Conservation (phyloP, 2,888 invertebrate species). For the Rhagium mordax region DNA sequence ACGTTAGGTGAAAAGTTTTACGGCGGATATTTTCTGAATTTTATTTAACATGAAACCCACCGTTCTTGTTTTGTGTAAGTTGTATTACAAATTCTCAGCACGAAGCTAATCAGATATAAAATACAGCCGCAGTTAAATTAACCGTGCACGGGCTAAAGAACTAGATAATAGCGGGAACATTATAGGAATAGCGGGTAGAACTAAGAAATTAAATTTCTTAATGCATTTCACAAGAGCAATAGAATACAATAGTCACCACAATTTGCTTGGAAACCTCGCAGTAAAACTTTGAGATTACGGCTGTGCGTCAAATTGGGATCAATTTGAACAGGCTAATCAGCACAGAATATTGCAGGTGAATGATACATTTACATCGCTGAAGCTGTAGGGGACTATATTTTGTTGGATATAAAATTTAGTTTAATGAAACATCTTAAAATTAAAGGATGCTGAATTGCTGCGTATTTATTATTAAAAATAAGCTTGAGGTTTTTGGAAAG, state of each 20-base stretch:
- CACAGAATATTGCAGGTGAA: neutral
- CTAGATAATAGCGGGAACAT: conserved; percentile 54
- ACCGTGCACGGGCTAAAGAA: conserved; percentile 55
- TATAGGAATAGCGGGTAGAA: conserved; percentile 44
- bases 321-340: neutral
- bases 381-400: no score
- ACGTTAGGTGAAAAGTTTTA: conserved; percentile 49
- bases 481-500: no score
- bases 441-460: no score
- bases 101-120: conserved; percentile 58
- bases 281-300: conserved; percentile 20
- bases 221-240: conserved; percentile 46
- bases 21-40: conserved; percentile 43
- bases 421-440: no score
- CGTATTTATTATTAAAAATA: no score
- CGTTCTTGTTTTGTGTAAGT: conserved; percentile 46
- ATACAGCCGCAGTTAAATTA: conserved; percentile 57
- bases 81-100: conserved; percentile 53
- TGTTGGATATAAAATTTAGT: no score
- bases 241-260: conserved; percentile 49
- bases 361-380: neutral
- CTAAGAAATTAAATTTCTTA: conserved; percentile 55
- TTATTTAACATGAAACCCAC: conserved; percentile 39
- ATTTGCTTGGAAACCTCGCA: conserved; percentile 27
- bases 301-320: conserved; percentile 19